Evolutionary conservation across 2,797 vertebrate genomes (phyloP).

Genomic region (Parambassis ranga): DNA sequence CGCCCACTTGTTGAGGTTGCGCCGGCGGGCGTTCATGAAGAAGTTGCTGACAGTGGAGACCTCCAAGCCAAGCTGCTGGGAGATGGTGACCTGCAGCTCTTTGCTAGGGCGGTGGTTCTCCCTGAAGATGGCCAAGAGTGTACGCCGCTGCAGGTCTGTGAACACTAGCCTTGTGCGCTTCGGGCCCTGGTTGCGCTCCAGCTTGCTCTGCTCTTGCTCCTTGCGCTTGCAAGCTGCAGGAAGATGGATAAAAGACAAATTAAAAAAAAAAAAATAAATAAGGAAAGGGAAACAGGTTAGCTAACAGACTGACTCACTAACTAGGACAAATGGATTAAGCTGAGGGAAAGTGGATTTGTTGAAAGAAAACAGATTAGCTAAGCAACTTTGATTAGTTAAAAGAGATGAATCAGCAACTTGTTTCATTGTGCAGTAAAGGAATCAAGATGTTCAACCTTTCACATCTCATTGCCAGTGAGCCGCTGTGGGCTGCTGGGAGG

Average conservation of each 20-base stretch:
- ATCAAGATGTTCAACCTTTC: conserved; percentile 63
- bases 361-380: conserved; percentile 77
- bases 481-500: conserved; percentile 31
- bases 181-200: conserved; percentile 86
- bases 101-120: conserved; percentile 88
- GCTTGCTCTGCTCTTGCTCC: conserved; percentile 87
- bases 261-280: conserved; percentile 15
- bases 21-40: conserved; percentile 90
- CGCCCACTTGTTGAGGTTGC: conserved; percentile 87
- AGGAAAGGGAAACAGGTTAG: conserved; percentile 41
- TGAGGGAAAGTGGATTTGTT: conserved; percentile 75
- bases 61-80: conserved; percentile 88
- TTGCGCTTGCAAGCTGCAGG: conserved; percentile 86
- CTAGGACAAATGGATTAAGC: conserved; percentile 79
- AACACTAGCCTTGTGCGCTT: conserved; percentile 88
- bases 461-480: conserved; percentile 58
- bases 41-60: conserved; percentile 90
- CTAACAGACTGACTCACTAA: conserved; percentile 67
- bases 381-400: conserved; percentile 77
- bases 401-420: conserved; percentile 77
- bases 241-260: conserved; percentile 30
- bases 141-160: conserved; percentile 88
- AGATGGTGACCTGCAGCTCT: conserved; percentile 88
- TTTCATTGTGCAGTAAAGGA: conserved; percentile 59
- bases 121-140: conserved; percentile 86